Percentiles rank a stretch among this genome's conserved stretches.
Conservation (phyloP, 2,888 invertebrate genomes). For the Yponomeuta sedellus region DNA sequence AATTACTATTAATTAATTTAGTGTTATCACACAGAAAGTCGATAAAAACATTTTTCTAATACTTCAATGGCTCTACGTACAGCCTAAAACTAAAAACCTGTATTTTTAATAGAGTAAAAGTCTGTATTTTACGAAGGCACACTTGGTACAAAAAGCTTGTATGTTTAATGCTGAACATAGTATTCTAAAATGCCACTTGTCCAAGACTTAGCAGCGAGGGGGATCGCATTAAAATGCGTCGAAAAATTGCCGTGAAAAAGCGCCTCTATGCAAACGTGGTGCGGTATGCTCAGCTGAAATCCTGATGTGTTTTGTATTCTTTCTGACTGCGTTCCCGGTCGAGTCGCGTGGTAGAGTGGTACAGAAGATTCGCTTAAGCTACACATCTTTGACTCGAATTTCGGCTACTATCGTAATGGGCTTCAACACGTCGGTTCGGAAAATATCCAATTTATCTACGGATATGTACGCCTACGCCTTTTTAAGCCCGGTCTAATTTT, state of each 20-base stretch:
- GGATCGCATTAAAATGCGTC: not conserved
- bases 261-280: not conserved
- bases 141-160: not conserved
- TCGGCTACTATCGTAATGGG: not conserved
- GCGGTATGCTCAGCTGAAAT: slow-evolving; percentile 2
- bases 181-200: not conserved
- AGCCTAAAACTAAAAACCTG: too few relatives aligned
- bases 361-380: not conserved
- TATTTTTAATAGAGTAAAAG: too few relatives aligned
- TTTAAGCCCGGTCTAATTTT: too few relatives aligned
- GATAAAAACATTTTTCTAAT: too few relatives aligned
- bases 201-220: not conserved
- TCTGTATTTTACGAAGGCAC: not conserved
- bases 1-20: too few relatives aligned
- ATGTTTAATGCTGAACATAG: not conserved
- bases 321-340: not conserved
- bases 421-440: too few relatives aligned
- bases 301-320: not conserved
- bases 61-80: too few relatives aligned
- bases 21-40: too few relatives aligned
- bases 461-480: too few relatives aligned
- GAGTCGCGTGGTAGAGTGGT: not conserved
- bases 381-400: not conserved
- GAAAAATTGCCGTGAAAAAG: not conserved
- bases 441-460: too few relatives aligned